Percentiles rank a stretch among this genome's conserved stretches.
These are phyloP conservation scores for Drosophila pseudoananassae DNA, from an alignment of 1,140 invertebrate genomes.

Conservation along the genomic window DNA sequence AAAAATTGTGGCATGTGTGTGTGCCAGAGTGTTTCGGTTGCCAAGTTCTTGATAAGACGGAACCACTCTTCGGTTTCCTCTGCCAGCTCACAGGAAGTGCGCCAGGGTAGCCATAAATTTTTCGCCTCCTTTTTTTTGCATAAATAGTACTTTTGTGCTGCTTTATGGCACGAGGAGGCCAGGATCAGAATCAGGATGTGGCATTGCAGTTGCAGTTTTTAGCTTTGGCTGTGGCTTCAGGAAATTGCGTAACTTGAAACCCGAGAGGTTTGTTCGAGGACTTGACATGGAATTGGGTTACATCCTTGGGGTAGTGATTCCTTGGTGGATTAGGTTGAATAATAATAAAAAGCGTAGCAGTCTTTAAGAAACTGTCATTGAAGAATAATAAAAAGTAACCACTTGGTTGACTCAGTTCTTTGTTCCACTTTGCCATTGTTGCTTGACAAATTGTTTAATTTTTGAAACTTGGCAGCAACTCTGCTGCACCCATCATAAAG, in stretches of 20 bases:
- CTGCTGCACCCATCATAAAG: conserved; percentile 59
- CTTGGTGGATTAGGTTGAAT: background rate
- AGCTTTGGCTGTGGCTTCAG: conserved; percentile 27
- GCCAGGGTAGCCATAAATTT: conserved; percentile 65
- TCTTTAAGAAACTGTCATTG: background rate
- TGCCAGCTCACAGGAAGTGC: conserved; percentile 57
- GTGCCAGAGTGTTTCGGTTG: conserved; percentile 59
- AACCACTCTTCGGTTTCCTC: conserved; percentile 44
- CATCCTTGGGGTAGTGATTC: background rate
- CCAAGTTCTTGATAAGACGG: conserved; percentile 74
- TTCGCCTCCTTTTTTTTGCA: conserved; percentile 50
- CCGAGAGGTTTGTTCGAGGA: conserved; percentile 27
- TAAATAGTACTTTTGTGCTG: conserved; percentile 66
- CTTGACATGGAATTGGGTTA: conserved; percentile 40
- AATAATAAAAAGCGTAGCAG: background rate
- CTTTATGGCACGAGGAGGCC: conserved; percentile 44
- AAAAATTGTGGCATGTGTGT: conserved; percentile 15
- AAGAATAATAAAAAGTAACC: background rate
- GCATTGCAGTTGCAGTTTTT: conserved; percentile 59
- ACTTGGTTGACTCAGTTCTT: conserved; percentile 8
- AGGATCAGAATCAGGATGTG: conserved; percentile 57
- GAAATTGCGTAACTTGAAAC: conserved; percentile 73
- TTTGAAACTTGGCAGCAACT: conserved; percentile 33
- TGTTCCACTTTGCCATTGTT: conserved; percentile 27
- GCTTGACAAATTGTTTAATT: conserved; percentile 35